Evolutionary conservation across 2,113 vertebrate genomes (phyloP).

Genomic region (Cebidichthys violaceus): DNA sequence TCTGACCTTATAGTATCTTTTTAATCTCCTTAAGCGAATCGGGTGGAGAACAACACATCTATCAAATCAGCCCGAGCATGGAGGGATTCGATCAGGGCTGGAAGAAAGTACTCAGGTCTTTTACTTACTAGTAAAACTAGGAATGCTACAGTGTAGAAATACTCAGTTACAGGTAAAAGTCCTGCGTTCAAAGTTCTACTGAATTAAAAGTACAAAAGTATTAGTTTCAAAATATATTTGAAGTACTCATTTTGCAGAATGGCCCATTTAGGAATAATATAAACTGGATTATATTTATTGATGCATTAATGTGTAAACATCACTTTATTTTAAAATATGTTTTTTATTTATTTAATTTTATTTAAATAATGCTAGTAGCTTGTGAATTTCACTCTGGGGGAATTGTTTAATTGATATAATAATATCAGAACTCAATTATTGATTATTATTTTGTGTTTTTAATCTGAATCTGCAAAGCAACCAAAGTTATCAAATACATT

Average conservation of each 20-base stretch:
- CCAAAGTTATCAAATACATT: too few relatives aligned
- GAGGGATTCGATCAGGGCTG: not conserved
- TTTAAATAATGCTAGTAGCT: not conserved
- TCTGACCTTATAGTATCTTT: conserved; percentile 36
- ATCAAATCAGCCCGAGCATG: not conserved
- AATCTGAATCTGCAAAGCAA: too few relatives aligned
- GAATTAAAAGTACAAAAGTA: not conserved
- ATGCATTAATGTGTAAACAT: not conserved
- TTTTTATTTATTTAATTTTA: too few relatives aligned
- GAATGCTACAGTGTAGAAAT: not conserved
- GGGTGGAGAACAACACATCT: conserved; percentile 15
- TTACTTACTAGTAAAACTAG: not conserved
- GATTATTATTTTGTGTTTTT: too few relatives aligned
- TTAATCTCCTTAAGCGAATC: conserved; percentile 54
- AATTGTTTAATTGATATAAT: too few relatives aligned
- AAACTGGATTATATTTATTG: not conserved
- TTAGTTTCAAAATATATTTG: not conserved
- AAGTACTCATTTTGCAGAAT: not conserved
- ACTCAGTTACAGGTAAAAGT: not conserved
- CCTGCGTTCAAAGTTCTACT: too few relatives aligned
- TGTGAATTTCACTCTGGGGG: not conserved
- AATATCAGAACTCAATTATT: too few relatives aligned
- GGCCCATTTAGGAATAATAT: not conserved
- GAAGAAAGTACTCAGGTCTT: not conserved
- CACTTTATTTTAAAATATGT: too few relatives aligned